Base-by-base conservation (phyloP, 2,113 vertebrate genomes). In the Morphnarchus princeps region DNA sequence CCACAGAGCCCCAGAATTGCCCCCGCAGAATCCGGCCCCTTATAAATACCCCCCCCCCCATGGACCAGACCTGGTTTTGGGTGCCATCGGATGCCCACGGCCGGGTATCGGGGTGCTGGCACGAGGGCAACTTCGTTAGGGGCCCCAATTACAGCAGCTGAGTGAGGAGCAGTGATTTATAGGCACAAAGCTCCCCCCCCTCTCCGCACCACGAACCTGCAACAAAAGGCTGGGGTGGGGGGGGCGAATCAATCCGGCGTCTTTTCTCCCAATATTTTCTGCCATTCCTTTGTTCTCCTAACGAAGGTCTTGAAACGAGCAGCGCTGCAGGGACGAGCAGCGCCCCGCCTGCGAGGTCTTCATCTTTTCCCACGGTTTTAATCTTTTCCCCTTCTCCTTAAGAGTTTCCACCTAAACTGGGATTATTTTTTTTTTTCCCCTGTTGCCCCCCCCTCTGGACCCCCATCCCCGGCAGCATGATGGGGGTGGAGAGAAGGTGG, bases 241-340 rank as follows among this genome's bases (percentile, higher is more conserved):
- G n/a, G 40, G 10, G 17, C 2, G 26, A 54, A 47, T 70, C 57
- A 24, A 62, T 55, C 57, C 57, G 6, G 6, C n/a, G 7, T 34
- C 29, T 79, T 81, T 81, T 81, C 77, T 49, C 87, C 87, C 77
- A 57, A 73, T 42, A 57, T 89, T 73, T 65, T n/a, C 87, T 13
- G n/a, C 77, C 6, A 11, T 21, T 81, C 87, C 87, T 89, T 89
- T 89, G 87, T 89, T 89, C 87, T 87, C 73, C 54, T 24, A 7
- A 15, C 12, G 38, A 62, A 72, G 81, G 32, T 15, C 47, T 47
- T 7, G 22, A 40, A 52, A n/a, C 7, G 34, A 61, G 57, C 43
- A 14, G 11, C 28, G 16, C 58, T 19, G 38, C 45, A 18, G 31
- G 36, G 45, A 13, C 13, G 15, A 28, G 78, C 40, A 24, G 62